Evolutionary conservation across 2,797 vertebrate genomes (phyloP), one percentile per base, ranked within the genome.

Genomic region (Spea hammondii): DNA sequence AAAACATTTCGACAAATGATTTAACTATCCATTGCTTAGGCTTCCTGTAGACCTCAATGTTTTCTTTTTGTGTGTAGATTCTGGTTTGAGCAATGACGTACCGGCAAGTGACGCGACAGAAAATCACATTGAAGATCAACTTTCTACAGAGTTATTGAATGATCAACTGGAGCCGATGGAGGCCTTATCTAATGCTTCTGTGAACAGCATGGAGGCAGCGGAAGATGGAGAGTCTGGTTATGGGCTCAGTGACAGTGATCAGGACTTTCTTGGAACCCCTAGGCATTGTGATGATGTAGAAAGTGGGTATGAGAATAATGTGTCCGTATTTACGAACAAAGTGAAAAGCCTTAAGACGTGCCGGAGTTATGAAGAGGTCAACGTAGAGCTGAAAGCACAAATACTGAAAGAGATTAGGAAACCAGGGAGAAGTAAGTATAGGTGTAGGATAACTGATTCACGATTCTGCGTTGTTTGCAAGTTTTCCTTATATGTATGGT

Each of bases 381-480:
- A 99, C 88, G 92, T 90, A 49, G 95, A 98, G 83, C 90, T 98
- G 76, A 89, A 92, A 89, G 89, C 91, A 79, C 93, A 96, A 87
- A 98, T 99, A 86, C 93, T 93, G 90, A 97, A 93, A 89, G 97
- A 99, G 87, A 99, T 99, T 80, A 89, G 97, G 79, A 98, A 96
- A 85, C 97, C 97, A 10, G 97, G 97, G 85, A 92, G 97, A 88
- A 95, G 97, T 99, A 92, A 80, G 96, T 94, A 86, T 85, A 5
- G 6, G 6, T 12, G 11, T 48, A 44, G 1, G n/a, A 32, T 12
- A 67, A 5, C 46, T 69, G 1, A 45, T 59, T 32, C 32, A 32
- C 32, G 2, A 32, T 32, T 32, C 32, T 32, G 32, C 32, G 32
- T 32, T 32, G 32, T 32, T 32, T 32, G 32, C 32, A 32, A 32